These are phyloP conservation scores for Trissolcus japonicus DNA, from an alignment of 2,888 invertebrate species.

Conservation along the genomic window DNA sequence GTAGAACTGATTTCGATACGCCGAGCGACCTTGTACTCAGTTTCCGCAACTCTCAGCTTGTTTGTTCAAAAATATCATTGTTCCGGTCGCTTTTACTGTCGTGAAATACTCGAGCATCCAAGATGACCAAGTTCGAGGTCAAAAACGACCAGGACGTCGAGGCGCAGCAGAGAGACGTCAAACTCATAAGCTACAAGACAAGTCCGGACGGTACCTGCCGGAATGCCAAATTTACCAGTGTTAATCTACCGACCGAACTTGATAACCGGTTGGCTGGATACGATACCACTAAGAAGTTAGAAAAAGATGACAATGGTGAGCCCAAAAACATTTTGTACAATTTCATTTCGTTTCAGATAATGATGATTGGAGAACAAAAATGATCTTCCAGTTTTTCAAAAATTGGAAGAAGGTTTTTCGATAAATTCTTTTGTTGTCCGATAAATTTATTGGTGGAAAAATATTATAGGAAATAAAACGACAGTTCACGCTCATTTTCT, in stretches of 20 bases:
- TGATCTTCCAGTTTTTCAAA: not conserved
- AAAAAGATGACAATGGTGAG: conserved; percentile 63
- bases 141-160: conserved; percentile 66
- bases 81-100: not conserved
- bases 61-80: not conserved
- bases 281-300: conserved; percentile 53
- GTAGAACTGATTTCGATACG: conserved; percentile 42
- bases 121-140: conserved; percentile 65
- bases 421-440: not conserved
- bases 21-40: conserved; percentile 23
- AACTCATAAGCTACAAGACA: conserved; percentile 68
- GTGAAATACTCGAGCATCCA: not conserved
- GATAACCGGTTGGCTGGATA: conserved; percentile 62
- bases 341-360: not conserved
- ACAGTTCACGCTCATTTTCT: not conserved
- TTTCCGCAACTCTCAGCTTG: not conserved
- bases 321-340: not conserved
- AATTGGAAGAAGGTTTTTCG: not conserved
- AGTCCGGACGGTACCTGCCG: conserved; percentile 63
- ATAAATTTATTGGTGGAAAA: too few relatives aligned
- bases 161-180: conserved; percentile 64
- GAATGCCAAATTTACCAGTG: conserved; percentile 56
- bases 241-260: conserved; percentile 58
- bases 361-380: not conserved
- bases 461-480: too few relatives aligned